Percentiles rank a stretch among this genome's conserved stretches.
phyloP scores from a whole-genome alignment of 2,113 vertebrate species.

The Dipodomys merriami region DNA sequence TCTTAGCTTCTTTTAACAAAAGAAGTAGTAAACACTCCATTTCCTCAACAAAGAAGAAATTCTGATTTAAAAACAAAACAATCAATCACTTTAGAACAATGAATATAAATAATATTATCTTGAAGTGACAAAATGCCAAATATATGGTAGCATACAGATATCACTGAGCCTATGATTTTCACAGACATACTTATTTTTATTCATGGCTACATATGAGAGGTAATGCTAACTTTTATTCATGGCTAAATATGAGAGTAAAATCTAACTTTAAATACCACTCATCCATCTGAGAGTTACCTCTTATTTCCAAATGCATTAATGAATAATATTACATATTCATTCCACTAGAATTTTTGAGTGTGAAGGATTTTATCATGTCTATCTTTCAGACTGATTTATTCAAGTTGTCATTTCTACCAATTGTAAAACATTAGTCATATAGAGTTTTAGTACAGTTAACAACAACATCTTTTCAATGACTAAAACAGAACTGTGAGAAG shows the following conservation, averaged over 20 bases:
- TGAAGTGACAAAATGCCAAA: neutral
- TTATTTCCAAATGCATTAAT: conserved; percentile 25
- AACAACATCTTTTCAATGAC: neutral
- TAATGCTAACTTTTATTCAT: neutral
- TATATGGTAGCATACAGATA: neutral
- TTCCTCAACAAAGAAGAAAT: neutral
- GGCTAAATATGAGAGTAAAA: neutral
- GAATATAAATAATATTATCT: neutral
- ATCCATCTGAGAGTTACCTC: conserved; percentile 3
- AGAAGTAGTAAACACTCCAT: neutral
- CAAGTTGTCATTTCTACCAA: conserved; percentile 35
- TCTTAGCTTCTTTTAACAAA: neutral
- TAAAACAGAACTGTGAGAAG: neutral
- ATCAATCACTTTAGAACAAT: no score
- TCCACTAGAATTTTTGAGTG: conserved; percentile 26
- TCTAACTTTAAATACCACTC: neutral
- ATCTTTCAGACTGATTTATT: conserved; percentile 30
- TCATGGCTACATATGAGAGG: neutral
- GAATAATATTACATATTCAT: neutral
- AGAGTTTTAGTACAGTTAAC: conserved; percentile 40
- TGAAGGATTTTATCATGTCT: conserved; percentile 10
- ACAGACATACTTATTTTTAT: neutral
- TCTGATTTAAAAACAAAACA: neutral
- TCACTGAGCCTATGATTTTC: neutral
- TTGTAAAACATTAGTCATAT: conserved; percentile 13